phyloP scores from a whole-genome alignment of 2,797 vertebrate genomes.

The Hydrolagus colliei region DNA sequence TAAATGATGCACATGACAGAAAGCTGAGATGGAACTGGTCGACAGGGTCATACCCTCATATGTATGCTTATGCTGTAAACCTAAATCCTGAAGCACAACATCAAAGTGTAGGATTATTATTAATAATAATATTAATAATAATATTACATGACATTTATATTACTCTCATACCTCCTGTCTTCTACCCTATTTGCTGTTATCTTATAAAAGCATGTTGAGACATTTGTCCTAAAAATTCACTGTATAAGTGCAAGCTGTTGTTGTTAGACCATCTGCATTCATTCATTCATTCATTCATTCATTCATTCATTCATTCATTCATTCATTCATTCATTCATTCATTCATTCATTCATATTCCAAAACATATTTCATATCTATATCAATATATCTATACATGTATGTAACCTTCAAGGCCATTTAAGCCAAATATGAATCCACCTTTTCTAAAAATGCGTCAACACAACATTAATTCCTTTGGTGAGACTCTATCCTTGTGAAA shows the following conservation, averaged over 20 bases:
- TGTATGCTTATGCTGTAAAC: not conserved
- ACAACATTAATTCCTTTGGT: not conserved
- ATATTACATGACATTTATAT: too few species aligned
- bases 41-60: not conserved
- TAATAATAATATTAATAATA: too few species aligned
- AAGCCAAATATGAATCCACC: not conserved
- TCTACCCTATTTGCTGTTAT: too few species aligned
- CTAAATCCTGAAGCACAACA: not conserved
- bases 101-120: too few species aligned
- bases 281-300: too few species aligned
- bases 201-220: too few species aligned
- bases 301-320: too few species aligned
- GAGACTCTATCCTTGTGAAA: not conserved
- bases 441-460: not conserved
- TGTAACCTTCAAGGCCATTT: not conserved
- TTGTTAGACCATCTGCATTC: too few species aligned
- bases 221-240: too few species aligned
- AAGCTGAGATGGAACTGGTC: not conserved
- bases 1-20: slow-evolving; percentile 20
- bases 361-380: not conserved
- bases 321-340: too few species aligned
- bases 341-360: not conserved
- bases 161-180: too few species aligned
- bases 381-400: not conserved
- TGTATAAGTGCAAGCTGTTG: too few species aligned